Conservation (phyloP, 2,113 vertebrate genomes). For the Crotophaga sulcirostris region DNA sequence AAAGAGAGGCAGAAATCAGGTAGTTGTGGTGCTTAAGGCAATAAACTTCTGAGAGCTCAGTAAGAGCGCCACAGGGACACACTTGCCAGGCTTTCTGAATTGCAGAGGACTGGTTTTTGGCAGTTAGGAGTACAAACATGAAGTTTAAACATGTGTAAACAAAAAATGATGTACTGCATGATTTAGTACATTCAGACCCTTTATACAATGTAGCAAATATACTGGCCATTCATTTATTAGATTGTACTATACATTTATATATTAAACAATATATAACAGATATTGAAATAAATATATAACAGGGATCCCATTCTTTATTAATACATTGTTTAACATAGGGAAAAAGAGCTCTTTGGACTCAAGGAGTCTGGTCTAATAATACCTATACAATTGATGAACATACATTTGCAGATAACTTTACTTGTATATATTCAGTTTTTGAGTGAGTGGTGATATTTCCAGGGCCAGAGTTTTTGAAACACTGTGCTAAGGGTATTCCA, state of each 20-base stretch:
- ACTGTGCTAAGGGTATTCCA: not conserved
- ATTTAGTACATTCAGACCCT: not conserved
- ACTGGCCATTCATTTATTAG: not conserved
- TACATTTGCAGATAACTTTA: not conserved
- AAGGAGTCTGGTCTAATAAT: not conserved
- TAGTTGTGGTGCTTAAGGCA: not conserved
- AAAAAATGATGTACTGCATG: not conserved
- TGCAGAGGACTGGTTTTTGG: not conserved
- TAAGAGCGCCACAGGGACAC: not conserved
- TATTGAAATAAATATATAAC: not conserved
- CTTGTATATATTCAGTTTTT: accelerated
- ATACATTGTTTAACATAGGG: not conserved
- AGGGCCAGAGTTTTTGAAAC: not conserved
- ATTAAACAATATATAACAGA: not conserved
- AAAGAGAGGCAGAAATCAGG: not conserved
- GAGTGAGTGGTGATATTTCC: not conserved
- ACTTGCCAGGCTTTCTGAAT: not conserved
- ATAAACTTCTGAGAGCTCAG: not conserved
- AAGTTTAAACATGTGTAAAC: not conserved
- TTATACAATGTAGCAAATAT: not conserved
- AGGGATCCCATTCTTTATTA: not conserved
- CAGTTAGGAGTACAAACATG: not conserved
- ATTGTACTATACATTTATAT: not conserved
- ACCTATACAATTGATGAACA: not conserved
- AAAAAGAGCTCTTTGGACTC: accelerated